Base-by-base conservation (phyloP, 2,888 invertebrate species). In the Serrognathus titanus region DNA sequence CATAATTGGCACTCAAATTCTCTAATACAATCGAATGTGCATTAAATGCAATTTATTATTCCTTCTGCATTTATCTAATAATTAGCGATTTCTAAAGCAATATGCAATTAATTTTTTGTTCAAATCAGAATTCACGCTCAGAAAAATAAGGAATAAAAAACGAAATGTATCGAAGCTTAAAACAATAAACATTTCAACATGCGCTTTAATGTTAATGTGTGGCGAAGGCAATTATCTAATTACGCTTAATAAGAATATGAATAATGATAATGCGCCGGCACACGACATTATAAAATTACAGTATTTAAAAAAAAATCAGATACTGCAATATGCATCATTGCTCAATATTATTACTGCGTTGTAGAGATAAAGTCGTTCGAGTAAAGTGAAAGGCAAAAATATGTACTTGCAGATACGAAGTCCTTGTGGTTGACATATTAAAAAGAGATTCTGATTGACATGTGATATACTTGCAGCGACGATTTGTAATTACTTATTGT, bases 401-500 rank as follows among this genome's bases (percentile, higher is more conserved):
- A 16, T 39, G 16, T 50, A 40, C 16, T 43, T 20, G 5, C 20
- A 13, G 20, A 50, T 40, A 38, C 43, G 12, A 16, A 40, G 46
- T 48, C 53, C 53, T 53, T 53, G 53, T 40, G 39, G 47, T 35
- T 24, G 51, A 24, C 51, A 47, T 11, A 53, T 38, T 40, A 16
- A 48, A 47, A 53, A 48, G 48, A 43, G 37, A 40, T 38, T 13
- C 31, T 47, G 53, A 53, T 53, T 48, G 53, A 53, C 48, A 38
- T 53, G 53, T 53, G 53, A 53, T 53, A 53, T 53, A 53, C 53
- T 53, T 48, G 53, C 47, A 48, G 41, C 37, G 53, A 53, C 48
- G 48, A 53, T 53, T 53, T 53, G 48, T 48, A 52, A 52, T 35
- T 45, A 45, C 35, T 46, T 43, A 52, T 52, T 52, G 52, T 52